These are phyloP conservation scores for Thymelicus acteon DNA, from an alignment of 2,888 invertebrate genomes.

Conservation along the genomic window DNA sequence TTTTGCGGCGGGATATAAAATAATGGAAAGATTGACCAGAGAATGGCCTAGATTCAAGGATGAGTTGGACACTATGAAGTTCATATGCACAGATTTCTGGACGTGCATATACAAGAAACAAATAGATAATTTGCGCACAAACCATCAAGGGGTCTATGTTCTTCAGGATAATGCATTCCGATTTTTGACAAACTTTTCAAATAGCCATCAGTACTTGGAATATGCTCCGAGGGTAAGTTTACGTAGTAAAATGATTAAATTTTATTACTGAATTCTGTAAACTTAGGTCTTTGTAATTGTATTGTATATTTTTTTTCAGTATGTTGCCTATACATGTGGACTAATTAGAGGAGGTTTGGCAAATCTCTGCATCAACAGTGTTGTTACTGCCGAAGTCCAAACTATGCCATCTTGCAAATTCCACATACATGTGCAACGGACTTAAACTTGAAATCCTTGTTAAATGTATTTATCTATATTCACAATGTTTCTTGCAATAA, in stretches of 20 bases:
- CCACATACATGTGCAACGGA: conserved; percentile 94
- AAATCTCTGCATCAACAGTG: conserved; percentile 96
- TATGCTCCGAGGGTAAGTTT: conserved; percentile 91
- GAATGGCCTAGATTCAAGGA: conserved; percentile 98
- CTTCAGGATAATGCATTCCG: conserved; percentile 98
- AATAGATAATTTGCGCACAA: conserved; percentile 98
- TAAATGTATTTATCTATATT: no score
- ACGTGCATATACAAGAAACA: conserved; percentile 98
- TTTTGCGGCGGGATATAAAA: conserved; percentile 92
- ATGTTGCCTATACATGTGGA: conserved; percentile 98
- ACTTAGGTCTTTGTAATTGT: background rate
- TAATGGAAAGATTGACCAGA: conserved; percentile 94
- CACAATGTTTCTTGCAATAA: background rate
- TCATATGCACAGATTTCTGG: conserved; percentile 99
- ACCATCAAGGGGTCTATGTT: conserved; percentile 99
- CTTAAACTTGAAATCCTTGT: conserved; percentile 56
- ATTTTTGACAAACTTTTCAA: conserved; percentile 94
- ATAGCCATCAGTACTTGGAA: conserved; percentile 95
- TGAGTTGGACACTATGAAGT: conserved; percentile 98
- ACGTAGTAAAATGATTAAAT: no score
- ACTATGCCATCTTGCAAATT: conserved; percentile 97
- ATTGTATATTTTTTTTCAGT: conserved; percentile 78
- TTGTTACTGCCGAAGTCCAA: conserved; percentile 97
- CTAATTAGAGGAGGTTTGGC: conserved; percentile 97
- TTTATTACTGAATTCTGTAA: no score